Percentiles rank a stretch among this genome's conserved stretches.
These are phyloP conservation scores for Struthio camelus DNA, from an alignment of 2,113 vertebrate species.

Conservation along the genomic window DNA sequence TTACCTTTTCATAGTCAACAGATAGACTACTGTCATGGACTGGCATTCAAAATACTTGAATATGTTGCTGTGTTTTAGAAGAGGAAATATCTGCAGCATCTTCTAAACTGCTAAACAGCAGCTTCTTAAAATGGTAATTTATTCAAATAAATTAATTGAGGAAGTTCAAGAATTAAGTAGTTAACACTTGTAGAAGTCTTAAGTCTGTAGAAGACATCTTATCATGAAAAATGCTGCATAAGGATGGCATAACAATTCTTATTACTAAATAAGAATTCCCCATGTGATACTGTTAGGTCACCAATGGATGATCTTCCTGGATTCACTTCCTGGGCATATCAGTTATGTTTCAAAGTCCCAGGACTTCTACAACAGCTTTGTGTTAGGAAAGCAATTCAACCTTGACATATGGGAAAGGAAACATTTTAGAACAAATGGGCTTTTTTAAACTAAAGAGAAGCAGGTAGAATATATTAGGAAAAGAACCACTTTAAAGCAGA, in stretches of 20 bases:
- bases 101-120: not conserved
- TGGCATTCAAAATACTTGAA: not conserved
- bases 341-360: not conserved
- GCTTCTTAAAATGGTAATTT: not conserved
- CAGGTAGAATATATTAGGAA: not conserved
- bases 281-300: not conserved
- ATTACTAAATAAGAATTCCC: not conserved
- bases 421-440: not conserved
- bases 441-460: not conserved
- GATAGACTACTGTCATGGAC: fast-evolving
- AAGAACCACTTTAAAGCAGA: not conserved
- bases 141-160: not conserved
- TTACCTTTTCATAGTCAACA: not conserved
- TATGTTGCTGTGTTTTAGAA: not conserved
- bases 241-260: not conserved
- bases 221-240: not conserved
- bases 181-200: not conserved
- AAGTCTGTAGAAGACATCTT: too few species aligned
- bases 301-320: not conserved
- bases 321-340: not conserved
- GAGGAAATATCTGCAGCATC: not conserved
- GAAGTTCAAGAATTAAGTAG: not conserved
- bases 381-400: not conserved
- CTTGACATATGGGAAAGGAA: not conserved
- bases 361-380: not conserved